phyloP scores from a whole-genome alignment of 2,113 vertebrate genomes.

The Odocoileus hemionus region DNA sequence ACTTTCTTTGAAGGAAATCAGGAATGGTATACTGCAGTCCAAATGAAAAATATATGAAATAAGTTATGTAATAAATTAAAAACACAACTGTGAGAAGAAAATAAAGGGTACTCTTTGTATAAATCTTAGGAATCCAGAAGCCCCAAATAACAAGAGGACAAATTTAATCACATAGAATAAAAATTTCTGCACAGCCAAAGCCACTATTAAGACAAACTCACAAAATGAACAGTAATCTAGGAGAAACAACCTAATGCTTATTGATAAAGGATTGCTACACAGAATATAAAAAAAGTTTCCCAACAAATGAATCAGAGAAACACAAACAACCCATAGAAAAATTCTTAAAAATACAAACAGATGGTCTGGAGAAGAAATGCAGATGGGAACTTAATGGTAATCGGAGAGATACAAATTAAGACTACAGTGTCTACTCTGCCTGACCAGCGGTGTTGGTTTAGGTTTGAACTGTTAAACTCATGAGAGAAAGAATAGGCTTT shows the following conservation, averaged over 20 bases:
- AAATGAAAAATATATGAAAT: not conserved
- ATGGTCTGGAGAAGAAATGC: not conserved
- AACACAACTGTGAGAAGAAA: not conserved
- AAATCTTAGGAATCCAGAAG: not conserved
- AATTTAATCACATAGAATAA: not conserved
- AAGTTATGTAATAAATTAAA: not conserved
- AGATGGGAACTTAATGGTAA: not conserved
- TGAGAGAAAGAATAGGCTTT: not conserved
- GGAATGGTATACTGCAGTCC: not conserved
- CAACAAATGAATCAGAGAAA: not conserved
- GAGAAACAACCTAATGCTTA: not conserved
- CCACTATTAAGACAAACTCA: not conserved
- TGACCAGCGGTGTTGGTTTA: not conserved
- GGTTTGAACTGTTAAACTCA: not conserved
- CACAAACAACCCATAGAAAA: not conserved
- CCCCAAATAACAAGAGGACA: not conserved
- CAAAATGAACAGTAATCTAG: not conserved
- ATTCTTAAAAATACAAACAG: not conserved
- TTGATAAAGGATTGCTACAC: not conserved
- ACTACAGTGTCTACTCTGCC: not conserved
- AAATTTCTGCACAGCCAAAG: not conserved
- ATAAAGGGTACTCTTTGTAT: not conserved
- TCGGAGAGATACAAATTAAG: not conserved
- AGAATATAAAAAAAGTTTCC: not conserved
- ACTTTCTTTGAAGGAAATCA: not conserved